Conservation (phyloP, 23 tunicate species). For the Oikopleura dioica region DNA sequence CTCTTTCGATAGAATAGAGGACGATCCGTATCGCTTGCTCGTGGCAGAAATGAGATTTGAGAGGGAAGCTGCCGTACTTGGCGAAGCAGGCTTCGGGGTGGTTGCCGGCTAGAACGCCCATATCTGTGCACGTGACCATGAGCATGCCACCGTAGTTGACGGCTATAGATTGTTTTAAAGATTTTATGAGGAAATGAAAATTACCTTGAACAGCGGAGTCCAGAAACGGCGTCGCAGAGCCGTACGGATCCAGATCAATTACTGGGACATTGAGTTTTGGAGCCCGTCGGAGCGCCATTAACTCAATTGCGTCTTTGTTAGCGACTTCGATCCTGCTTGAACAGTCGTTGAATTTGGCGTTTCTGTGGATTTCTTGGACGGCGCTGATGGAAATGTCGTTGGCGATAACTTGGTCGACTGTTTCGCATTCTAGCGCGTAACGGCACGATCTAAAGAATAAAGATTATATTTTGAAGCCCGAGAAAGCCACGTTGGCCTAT, state of each 20-base stretch:
- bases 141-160: slow-evolving; percentile 46
- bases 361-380: slow-evolving; percentile 28
- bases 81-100: slow-evolving; percentile 69
- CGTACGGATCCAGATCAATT: slow-evolving; percentile 81
- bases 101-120: slow-evolving; percentile 81
- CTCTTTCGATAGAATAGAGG: slow-evolving; percentile 31
- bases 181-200: too few relatives aligned
- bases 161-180: too few relatives aligned
- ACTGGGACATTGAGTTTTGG: slow-evolving; percentile 23
- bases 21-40: slow-evolving; percentile 78
- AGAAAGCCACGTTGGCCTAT: too few relatives aligned
- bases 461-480: too few relatives aligned
- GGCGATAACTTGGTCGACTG: slow-evolving; percentile 44
- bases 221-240: slow-evolving; percentile 46
- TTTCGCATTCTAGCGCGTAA: slow-evolving; percentile 56
- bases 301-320: slow-evolving; percentile 48
- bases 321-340: slow-evolving; percentile 27
- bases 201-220: slow-evolving; percentile 89
- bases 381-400: slow-evolving; percentile 61
- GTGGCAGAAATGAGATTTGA: slow-evolving; percentile 59
- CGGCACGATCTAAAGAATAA: too few relatives aligned
- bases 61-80: slow-evolving; percentile 62
- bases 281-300: background rate
- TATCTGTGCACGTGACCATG: slow-evolving; percentile 91
- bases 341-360: slow-evolving; percentile 36